These are phyloP conservation scores for Lepus americanus DNA, from an alignment of 2,113 vertebrate genomes.

Conservation along the genomic window DNA sequence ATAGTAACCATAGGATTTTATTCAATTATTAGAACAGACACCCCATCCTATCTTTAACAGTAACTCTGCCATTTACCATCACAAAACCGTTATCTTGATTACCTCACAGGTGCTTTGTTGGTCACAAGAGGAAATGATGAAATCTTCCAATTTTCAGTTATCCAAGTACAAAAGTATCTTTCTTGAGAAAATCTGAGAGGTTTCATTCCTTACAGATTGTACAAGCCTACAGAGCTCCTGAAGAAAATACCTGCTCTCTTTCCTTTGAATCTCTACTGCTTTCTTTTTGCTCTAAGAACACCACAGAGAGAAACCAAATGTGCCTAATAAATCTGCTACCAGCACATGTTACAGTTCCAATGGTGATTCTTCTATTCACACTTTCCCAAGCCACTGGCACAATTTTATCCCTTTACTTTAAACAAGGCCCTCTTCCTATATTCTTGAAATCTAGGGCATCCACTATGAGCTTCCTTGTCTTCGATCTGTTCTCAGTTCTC, in stretches of 20 bases:
- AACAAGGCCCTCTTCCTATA: background rate
- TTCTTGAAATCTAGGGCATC: background rate
- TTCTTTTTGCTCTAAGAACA: background rate
- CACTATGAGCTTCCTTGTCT: background rate
- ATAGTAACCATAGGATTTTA: background rate
- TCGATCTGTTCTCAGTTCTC: background rate
- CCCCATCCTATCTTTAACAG: background rate
- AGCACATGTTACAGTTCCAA: background rate
- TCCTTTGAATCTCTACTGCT: background rate
- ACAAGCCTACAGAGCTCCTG: background rate
- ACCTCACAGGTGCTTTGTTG: background rate
- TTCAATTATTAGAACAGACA: background rate
- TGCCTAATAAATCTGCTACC: background rate
- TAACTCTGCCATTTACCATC: background rate
- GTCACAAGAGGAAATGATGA: slow-evolving; percentile 2
- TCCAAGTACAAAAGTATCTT: slow-evolving; percentile 4
- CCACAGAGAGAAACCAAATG: background rate
- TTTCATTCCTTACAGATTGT: background rate
- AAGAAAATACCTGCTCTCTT: background rate
- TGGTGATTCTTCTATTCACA: background rate
- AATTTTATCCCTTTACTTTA: background rate
- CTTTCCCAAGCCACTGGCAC: background rate
- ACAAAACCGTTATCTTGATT: background rate
- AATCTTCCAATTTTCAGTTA: background rate
- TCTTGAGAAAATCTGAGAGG: background rate